A percentile compares a stretch with the other conserved stretches of the same genome.
Conservation (phyloP, 2,113 vertebrate species). For the Tympanuchus pallidicinctus region DNA sequence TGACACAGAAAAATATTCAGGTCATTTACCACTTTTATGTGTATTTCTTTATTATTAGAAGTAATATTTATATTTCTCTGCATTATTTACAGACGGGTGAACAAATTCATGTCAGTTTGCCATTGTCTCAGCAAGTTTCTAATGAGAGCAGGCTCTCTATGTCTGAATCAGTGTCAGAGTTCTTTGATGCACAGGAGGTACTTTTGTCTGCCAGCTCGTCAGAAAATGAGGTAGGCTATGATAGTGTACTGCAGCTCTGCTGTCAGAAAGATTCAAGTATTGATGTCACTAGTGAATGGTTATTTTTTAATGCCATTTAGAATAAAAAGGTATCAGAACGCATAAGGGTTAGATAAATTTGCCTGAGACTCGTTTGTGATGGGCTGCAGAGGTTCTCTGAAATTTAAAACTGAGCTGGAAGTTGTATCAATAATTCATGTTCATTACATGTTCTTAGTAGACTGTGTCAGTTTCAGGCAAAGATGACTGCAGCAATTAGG, state of each 20-base stretch:
- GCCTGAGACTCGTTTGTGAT: not conserved
- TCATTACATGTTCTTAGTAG: not conserved
- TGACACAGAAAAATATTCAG: not conserved
- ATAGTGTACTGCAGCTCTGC: not conserved
- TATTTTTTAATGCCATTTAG: not conserved
- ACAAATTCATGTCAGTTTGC: conserved; percentile 91
- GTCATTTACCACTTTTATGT: not conserved
- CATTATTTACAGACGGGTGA: conserved; percentile 83
- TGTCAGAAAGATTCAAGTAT: not conserved
- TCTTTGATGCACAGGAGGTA: conserved; percentile 98
- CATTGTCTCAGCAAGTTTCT: conserved; percentile 94
- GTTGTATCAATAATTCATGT: not conserved
- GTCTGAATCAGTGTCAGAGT: conserved; percentile 98
- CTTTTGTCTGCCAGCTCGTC: conserved; percentile 97
- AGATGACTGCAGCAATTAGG: not conserved
- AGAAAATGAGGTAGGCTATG: conserved; percentile 90
- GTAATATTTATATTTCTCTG: conserved; percentile 4
- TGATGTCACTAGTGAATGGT: not conserved
- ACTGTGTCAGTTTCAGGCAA: not conserved
- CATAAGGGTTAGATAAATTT: not conserved
- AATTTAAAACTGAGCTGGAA: not conserved
- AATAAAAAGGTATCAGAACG: not conserved
- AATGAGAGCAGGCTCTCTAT: conserved; percentile 98
- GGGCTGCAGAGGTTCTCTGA: not conserved
- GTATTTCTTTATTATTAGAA: not conserved